Base-by-base conservation (phyloP, 2,888 invertebrate genomes). In the Cheilosia grossa region DNA sequence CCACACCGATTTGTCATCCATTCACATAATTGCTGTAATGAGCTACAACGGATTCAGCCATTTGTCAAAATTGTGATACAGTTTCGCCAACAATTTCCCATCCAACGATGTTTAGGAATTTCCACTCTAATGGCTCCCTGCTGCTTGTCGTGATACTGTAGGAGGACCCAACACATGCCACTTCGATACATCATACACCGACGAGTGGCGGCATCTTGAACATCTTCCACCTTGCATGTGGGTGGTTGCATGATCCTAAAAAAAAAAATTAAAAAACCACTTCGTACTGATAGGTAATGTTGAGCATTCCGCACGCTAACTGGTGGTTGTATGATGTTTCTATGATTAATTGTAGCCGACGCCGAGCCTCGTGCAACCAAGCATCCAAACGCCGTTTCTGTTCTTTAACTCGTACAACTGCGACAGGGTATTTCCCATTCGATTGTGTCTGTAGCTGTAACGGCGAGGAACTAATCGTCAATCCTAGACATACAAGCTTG, bases 331-430 rank as follows among this genome's bases (percentile, higher is more conserved):
- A 51, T 59, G 69, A 58, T 30, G 67, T 51, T 49, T 24, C 10
- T 15, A 30, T 81, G 81, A 81, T 85, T 85, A 81, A 85, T 85
- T 70, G 72, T n/a, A 42, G 53, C 21, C 72, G 75, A 75, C 75
- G 61, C n/a, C 44, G 30, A 54, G 47, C 64, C 42, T 58, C 58
- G 58, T 66, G 64, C 78, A 40, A 17, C 64, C 30, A 56, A 40
- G 19, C 24, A 51, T 6, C 24, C 7, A 17, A 61, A 27, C 27
- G 44, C 4, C 33, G 59, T 9, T 24, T 37, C 67, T 40, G 59
- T 27, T 54, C 27, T 77, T 82, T 9, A 13, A 40, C 13, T 15
- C 4, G 15, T 9, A 21, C 24, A 27, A 24, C 15, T 49, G 30
- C 33, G 37, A 24, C n/a, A 40, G 54, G 58, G 70, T 49, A 72